These are phyloP conservation scores for Pristionchus maxplancki DNA, from an alignment of 2,888 invertebrate species.

Conservation along the genomic window DNA sequence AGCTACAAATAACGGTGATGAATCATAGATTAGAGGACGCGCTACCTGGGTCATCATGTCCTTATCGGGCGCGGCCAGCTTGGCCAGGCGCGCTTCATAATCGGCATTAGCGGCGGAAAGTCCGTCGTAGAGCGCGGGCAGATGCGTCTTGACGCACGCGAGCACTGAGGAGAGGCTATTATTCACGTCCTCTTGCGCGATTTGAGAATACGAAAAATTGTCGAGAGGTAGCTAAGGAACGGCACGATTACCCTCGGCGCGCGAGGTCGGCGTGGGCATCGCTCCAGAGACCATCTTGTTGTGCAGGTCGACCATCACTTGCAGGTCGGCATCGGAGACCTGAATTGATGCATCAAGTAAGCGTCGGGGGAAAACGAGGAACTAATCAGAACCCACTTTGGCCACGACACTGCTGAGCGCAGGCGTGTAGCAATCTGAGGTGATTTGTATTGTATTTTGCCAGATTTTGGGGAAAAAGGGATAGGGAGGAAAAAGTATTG, in stretches of 20 bases:
- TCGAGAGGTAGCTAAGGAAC: no score
- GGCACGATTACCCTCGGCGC: conserved; percentile 37
- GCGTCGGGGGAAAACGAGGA: neutral
- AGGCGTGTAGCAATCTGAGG: conserved; percentile 42
- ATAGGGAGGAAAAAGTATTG: neutral
- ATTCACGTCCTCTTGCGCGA: no score
- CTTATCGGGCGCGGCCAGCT: neutral
- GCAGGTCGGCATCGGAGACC: conserved; percentile 7
- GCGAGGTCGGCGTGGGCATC: neutral
- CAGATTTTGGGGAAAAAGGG: no score
- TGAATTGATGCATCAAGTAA: neutral
- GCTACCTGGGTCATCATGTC: neutral
- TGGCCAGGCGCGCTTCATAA: neutral
- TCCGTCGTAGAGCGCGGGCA: conserved; percentile 34
- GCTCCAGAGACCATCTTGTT: conserved; percentile 1
- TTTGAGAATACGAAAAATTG: no score
- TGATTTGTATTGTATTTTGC: no score
- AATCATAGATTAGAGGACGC: conserved; percentile 5
- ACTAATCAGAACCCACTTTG: no score
- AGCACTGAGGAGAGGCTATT: neutral
- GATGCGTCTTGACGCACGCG: neutral
- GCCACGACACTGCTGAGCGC: no score
- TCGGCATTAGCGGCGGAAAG: neutral
- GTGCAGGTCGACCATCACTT: conserved; percentile 26
- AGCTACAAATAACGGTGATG: neutral